Evolutionary conservation across 2,888 invertebrate species (phyloP).

Genomic region (Neocrepidodera transversa): DNA sequence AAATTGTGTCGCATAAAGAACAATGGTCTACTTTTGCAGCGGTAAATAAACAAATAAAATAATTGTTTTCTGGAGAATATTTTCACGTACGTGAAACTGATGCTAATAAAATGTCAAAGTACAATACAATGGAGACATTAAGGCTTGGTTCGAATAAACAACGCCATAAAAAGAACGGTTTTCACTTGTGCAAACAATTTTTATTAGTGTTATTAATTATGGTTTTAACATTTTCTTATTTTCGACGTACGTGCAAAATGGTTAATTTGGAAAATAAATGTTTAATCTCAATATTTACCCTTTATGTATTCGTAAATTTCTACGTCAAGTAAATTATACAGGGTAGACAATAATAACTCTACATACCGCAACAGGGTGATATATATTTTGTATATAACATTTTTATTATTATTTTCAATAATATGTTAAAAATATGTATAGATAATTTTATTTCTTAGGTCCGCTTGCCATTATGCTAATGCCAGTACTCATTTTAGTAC

Average conservation of each 20-base stretch:
- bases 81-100: constrained; percentile 30
- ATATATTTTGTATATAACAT: too few relatives aligned
- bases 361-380: too few relatives aligned
- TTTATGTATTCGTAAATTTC: too few relatives aligned
- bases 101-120: constrained; percentile 13
- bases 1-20: constrained; percentile 16
- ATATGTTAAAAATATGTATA: too few relatives aligned
- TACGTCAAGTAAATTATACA: too few relatives aligned
- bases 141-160: constrained; percentile 23
- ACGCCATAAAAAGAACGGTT: constrained; percentile 26
- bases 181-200: constrained; percentile 23
- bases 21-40: constrained; percentile 17
- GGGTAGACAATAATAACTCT: too few relatives aligned
- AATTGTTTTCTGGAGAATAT: constrained; percentile 29
- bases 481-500: too few relatives aligned
- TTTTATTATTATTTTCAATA: too few relatives aligned
- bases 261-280: background rate
- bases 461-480: too few relatives aligned
- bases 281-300: background rate
- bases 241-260: background rate
- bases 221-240: constrained; percentile 14
- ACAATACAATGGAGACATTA: constrained; percentile 25
- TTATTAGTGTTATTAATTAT: constrained; percentile 23
- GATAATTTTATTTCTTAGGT: too few relatives aligned
- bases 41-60: constrained; percentile 17